Evolutionary conservation across 2,113 vertebrate species (phyloP).

Genomic region (Elaphurus davidianus): DNA sequence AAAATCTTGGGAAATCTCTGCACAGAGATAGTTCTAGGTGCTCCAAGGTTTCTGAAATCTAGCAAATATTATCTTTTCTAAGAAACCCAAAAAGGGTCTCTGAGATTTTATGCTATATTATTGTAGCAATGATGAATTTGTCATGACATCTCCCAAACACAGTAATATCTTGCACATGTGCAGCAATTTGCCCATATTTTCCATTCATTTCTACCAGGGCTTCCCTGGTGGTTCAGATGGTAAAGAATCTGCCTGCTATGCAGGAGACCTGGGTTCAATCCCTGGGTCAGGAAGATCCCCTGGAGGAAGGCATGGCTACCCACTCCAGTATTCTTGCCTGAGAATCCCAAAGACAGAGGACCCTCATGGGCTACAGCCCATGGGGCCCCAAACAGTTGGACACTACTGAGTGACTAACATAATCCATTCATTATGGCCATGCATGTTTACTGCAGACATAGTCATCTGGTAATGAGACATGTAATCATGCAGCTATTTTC

Average conservation of each 20-base stretch:
- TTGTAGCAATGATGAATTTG: background rate
- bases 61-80: background rate
- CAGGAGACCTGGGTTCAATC: background rate
- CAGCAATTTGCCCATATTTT: background rate
- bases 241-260: background rate
- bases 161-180: too few species aligned
- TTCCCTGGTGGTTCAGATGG: background rate
- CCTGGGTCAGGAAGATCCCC: background rate
- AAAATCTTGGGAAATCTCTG: background rate
- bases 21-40: rapidly evolving
- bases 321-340: background rate
- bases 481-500: background rate
- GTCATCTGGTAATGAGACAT: background rate
- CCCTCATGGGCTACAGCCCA: background rate
- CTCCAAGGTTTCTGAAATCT: background rate
- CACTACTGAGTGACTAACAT: background rate
- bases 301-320: background rate
- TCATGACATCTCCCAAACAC: background rate
- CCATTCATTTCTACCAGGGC: background rate
- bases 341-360: background rate
- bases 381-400: background rate
- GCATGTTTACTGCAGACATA: background rate
- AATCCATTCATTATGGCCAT: background rate
- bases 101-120: background rate
- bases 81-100: background rate